A percentile compares a stretch with the other conserved stretches of the same genome.
Conservation (phyloP, 2,797 vertebrate species). For the Leptoclinus maculatus region DNA sequence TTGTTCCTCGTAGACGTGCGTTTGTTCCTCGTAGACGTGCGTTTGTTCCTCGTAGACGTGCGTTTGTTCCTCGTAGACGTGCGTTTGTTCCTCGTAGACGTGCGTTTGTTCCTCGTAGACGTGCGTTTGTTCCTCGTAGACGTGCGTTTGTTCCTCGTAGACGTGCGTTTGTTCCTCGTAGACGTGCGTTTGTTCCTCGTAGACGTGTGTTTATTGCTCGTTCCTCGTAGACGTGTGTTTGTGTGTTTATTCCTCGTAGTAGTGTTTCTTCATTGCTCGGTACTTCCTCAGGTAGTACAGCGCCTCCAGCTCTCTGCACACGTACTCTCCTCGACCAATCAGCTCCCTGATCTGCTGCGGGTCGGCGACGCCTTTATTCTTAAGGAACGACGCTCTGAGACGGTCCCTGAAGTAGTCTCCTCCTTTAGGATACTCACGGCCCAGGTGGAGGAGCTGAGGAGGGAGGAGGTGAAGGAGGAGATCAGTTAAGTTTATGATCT, state of each 20-base stretch:
- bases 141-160: no score
- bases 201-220: no score
- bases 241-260: conserved; percentile 84
- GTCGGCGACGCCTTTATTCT: conserved; percentile 87
- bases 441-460: conserved; percentile 87
- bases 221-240: no score
- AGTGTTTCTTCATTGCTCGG: conserved; percentile 90
- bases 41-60: no score
- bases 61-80: no score
- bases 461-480: background rate
- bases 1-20: no score
- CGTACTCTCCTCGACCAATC: conserved; percentile 86
- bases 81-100: no score
- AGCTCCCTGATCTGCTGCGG: conserved; percentile 87
- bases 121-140: conserved; percentile 27
- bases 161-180: no score
- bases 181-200: no score
- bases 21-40: conserved; percentile 26
- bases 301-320: conserved; percentile 89
- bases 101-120: no score
- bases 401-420: conserved; percentile 88
- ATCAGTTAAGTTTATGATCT: background rate
- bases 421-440: conserved; percentile 91
- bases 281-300: conserved; percentile 93
- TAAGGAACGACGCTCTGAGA: conserved; percentile 86